Conservation (phyloP, 1,140 invertebrate species). For the Bactericera cockerelli region DNA sequence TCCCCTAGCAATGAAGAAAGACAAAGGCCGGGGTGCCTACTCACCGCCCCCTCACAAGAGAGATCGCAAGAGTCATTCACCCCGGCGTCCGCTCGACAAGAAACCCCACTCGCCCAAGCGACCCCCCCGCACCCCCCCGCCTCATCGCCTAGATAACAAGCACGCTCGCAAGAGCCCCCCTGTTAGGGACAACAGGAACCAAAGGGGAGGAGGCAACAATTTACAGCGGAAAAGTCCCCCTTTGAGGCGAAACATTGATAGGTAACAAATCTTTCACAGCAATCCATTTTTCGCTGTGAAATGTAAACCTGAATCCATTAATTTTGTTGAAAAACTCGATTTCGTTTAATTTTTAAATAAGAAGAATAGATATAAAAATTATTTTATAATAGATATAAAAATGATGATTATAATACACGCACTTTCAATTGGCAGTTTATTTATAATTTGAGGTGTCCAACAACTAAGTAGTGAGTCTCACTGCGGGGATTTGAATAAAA, state of each 20-base stretch:
- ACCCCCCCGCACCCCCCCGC: neutral
- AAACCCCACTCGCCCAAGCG: neutral
- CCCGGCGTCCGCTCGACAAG: neutral
- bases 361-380: no score
- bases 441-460: no score
- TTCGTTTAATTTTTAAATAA: no score
- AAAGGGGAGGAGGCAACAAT: neutral
- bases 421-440: no score
- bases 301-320: no score
- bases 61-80: neutral
- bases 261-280: neutral
- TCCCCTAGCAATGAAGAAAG: neutral
- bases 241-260: neutral
- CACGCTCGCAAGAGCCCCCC: neutral
- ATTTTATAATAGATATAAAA: no score
- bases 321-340: no score
- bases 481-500: no score
- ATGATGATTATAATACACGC: no score
- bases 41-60: slow-evolving; percentile 4
- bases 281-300: no score
- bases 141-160: neutral
- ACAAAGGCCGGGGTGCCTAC: neutral
- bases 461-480: no score
- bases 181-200: neutral
- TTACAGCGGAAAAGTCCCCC: neutral